phyloP scores from a whole-genome alignment of 1,140 invertebrate genomes.

The Sitodiplosis mosellana region DNA sequence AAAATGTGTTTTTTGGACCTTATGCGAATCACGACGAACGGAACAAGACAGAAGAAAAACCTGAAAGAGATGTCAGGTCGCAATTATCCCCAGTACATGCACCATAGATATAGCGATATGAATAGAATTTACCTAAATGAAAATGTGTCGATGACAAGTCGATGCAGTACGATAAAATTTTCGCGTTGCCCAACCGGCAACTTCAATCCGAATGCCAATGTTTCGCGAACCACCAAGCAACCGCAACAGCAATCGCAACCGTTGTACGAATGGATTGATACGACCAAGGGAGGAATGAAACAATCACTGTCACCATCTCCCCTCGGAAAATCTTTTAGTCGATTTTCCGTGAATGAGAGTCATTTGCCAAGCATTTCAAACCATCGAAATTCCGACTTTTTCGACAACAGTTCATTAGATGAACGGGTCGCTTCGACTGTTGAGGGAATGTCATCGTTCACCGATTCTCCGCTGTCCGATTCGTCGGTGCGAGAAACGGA shows the following conservation, averaged over 20 bases:
- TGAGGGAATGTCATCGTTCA: not conserved
- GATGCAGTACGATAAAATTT: conserved; percentile 14
- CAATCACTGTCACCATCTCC: too few relatives aligned
- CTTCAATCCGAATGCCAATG: conserved; percentile 17
- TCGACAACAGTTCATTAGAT: conserved; percentile 18
- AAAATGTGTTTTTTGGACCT: conserved; percentile 21
- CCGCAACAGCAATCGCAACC: too few relatives aligned
- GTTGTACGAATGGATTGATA: not conserved
- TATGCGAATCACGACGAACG: conserved; percentile 14
- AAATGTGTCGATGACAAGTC: conserved; percentile 23
- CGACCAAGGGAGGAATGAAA: not conserved
- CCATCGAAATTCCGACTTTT: conserved; percentile 5
- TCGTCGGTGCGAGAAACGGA: not conserved
- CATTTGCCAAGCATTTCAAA: too few relatives aligned
- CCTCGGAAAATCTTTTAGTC: too few relatives aligned
- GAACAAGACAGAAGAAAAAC: conserved; percentile 15
- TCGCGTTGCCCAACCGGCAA: conserved; percentile 7
- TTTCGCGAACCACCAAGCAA: not conserved
- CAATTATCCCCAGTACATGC: conserved; percentile 18
- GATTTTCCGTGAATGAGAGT: too few relatives aligned
- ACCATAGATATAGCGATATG: conserved; percentile 16
- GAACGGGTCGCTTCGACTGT: conserved; percentile 7
- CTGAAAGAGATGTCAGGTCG: conserved; percentile 19
- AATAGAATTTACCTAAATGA: conserved; percentile 23
- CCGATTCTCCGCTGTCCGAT: too few relatives aligned